These are phyloP conservation scores for Momotus momota DNA, from an alignment of 2,797 vertebrate genomes.

Conservation along the genomic window DNA sequence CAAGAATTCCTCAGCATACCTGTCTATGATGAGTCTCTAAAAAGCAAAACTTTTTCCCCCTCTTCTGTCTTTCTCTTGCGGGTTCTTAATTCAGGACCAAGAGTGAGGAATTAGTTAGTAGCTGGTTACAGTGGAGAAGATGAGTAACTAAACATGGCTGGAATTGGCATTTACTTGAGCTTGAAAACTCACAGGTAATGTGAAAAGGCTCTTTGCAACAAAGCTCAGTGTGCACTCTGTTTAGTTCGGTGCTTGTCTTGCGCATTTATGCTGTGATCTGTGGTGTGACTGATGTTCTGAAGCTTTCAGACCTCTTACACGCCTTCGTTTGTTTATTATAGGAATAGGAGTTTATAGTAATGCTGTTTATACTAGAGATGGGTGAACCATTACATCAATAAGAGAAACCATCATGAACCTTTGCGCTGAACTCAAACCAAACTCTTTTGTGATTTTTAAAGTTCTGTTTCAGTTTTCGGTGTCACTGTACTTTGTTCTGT, in stretches of 20 bases:
- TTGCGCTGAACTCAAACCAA: slow-evolving; percentile 36
- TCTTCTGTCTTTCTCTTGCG: background rate
- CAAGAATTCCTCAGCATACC: background rate
- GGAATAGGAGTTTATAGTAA: slow-evolving; percentile 22
- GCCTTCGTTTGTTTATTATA: slow-evolving; percentile 38
- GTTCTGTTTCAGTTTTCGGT: slow-evolving; percentile 43
- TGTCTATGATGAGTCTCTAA: background rate
- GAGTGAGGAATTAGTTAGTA: background rate
- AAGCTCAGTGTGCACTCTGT: background rate
- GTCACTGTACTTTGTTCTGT: slow-evolving; percentile 12
- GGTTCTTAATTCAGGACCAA: background rate
- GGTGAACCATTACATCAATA: background rate
- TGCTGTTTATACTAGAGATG: slow-evolving; percentile 45
- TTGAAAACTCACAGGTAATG: background rate
- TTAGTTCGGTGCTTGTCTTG: background rate
- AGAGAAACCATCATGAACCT: slow-evolving; percentile 14
- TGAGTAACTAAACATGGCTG: background rate
- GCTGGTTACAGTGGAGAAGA: background rate
- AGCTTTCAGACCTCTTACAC: slow-evolving; percentile 15
- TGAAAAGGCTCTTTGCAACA: background rate
- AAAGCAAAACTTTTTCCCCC: background rate
- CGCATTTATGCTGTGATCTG: background rate
- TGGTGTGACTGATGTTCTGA: background rate
- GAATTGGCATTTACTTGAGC: background rate
- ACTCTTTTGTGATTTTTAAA: background rate